phyloP scores from a whole-genome alignment of 2,113 vertebrate species.

The Oostethus manadensis region DNA sequence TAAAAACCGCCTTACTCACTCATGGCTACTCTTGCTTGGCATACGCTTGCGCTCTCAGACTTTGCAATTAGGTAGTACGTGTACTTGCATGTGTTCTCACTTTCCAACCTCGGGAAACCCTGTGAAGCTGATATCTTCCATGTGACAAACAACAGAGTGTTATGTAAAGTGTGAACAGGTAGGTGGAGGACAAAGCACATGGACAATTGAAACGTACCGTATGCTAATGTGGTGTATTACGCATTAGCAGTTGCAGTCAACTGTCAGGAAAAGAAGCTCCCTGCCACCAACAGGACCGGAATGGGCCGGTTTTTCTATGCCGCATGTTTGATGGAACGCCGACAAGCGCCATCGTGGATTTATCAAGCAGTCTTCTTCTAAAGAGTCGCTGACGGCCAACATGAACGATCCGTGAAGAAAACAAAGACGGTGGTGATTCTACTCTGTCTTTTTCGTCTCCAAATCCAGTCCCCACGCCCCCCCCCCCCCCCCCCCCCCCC shows the following conservation, averaged over 20 bases:
- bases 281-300: too few relatives aligned
- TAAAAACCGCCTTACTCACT: too few relatives aligned
- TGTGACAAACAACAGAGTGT: neutral
- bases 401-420: slow-evolving; percentile 31
- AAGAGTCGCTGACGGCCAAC: slow-evolving; percentile 8
- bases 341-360: neutral
- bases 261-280: too few relatives aligned
- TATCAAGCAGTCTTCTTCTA: slow-evolving; percentile 17
- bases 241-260: too few relatives aligned
- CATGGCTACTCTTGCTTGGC: too few relatives aligned
- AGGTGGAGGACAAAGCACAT: neutral
- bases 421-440: slow-evolving; percentile 36
- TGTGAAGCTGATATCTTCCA: neutral
- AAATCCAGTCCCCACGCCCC: slow-evolving; percentile 61
- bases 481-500: too few relatives aligned
- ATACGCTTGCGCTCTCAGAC: too few relatives aligned
- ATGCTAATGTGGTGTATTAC: too few relatives aligned
- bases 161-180: neutral
- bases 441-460: slow-evolving; percentile 10
- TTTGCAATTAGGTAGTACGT: neutral
- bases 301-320: too few relatives aligned
- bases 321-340: neutral
- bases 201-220: neutral
- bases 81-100: neutral
- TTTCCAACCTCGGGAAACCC: neutral